These are phyloP conservation scores for Sipha flava DNA, from an alignment of 1,140 invertebrate species.

Conservation along the genomic window DNA sequence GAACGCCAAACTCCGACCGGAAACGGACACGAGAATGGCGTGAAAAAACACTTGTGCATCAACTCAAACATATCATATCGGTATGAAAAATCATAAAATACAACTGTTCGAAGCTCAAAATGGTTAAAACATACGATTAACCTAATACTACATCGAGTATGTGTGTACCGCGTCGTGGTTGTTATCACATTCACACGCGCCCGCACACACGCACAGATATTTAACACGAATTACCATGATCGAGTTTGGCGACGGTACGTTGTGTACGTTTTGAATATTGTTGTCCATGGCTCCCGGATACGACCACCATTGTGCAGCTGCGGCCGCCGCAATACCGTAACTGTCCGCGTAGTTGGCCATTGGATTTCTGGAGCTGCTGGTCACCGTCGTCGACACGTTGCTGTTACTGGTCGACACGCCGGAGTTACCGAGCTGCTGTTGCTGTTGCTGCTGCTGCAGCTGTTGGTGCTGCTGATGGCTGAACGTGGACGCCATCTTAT, in stretches of 20 bases:
- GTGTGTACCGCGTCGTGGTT: background rate
- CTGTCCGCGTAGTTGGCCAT: slow-evolving; percentile 27
- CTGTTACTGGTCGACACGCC: slow-evolving; percentile 26
- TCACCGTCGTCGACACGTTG: slow-evolving; percentile 30
- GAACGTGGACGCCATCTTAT: slow-evolving; percentile 74
- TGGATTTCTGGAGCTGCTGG: slow-evolving; percentile 38
- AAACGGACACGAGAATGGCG: background rate
- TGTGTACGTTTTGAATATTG: slow-evolving; percentile 33
- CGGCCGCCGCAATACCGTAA: slow-evolving; percentile 46
- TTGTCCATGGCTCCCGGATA: slow-evolving; percentile 32
- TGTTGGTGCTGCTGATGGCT: slow-evolving; percentile 53
- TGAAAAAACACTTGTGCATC: background rate
- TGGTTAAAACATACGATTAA: too few relatives aligned
- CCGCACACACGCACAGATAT: too few relatives aligned
- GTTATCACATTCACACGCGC: background rate
- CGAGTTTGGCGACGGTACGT: slow-evolving; percentile 20
- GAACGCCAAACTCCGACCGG: background rate
- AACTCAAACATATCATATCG: too few relatives aligned
- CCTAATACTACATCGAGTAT: too few relatives aligned
- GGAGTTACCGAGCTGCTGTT: slow-evolving; percentile 41
- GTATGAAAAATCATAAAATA: background rate
- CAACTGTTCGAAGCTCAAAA: too few relatives aligned
- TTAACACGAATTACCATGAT: slow-evolving; percentile 31
- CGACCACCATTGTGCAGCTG: slow-evolving; percentile 57
- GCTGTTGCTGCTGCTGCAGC: slow-evolving; percentile 15